These are phyloP conservation scores for Tethya wilhelma DNA, from an alignment of 37 sponge, comb jelly and placozoan species.

Conservation along the genomic window DNA sequence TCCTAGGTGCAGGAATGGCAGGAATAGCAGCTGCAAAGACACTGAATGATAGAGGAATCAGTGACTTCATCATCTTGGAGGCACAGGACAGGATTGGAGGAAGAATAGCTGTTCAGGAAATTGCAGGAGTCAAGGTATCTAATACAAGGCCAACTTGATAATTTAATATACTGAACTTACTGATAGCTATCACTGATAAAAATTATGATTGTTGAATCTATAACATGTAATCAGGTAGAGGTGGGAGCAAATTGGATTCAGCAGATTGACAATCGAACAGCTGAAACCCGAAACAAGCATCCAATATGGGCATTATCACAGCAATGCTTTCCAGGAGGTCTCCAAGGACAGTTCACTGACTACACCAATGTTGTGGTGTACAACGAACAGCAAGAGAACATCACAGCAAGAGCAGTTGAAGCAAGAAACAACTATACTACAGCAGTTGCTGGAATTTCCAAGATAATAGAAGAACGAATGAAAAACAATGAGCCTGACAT, in stretches of 20 bases:
- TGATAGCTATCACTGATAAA: no score
- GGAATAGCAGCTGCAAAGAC: constrained; percentile 63
- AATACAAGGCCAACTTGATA: no score
- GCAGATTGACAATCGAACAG: constrained; percentile 30
- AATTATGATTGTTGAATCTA: not conserved
- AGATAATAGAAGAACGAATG: not conserved
- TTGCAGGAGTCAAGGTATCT: no score
- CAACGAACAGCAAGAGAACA: not conserved
- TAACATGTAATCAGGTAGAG: constrained; percentile 16
- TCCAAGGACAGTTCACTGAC: constrained; percentile 2
- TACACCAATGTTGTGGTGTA: not conserved
- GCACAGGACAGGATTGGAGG: constrained; percentile 52
- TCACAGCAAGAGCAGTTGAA: not conserved
- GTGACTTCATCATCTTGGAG: constrained; percentile 66
- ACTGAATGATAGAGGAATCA: constrained; percentile 34
- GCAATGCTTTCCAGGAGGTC: constrained; percentile 40
- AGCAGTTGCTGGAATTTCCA: not conserved
- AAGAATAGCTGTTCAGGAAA: no score
- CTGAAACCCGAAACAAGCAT: constrained; percentile 2
- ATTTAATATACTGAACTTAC: no score
- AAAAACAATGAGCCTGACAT: constrained; percentile 20
- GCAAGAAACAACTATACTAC: not conserved
- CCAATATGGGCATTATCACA: constrained; percentile 21
- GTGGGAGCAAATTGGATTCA: constrained; percentile 66
- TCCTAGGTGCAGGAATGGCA: constrained; percentile 70